Percentiles rank a stretch among this genome's conserved stretches.
These are phyloP conservation scores for Tiliacea citrago DNA, from an alignment of 2,888 invertebrate species.

Conservation along the genomic window DNA sequence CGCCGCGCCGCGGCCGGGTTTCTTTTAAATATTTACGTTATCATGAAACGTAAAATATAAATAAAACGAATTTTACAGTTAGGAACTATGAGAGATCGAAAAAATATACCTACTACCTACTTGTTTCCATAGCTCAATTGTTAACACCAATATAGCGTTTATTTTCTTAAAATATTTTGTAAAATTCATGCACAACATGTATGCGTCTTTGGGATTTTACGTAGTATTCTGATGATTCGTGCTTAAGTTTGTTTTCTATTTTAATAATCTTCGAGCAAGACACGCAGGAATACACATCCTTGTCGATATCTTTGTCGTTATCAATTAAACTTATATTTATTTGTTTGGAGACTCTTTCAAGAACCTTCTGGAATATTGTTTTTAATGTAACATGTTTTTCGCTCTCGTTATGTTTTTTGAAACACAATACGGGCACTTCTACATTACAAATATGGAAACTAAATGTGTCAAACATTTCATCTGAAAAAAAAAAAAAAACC, in stretches of 20 bases:
- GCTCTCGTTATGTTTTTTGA: conserved; percentile 65
- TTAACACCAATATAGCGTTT: background rate
- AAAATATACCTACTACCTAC: no score
- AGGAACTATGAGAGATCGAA: no score
- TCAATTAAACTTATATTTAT: conserved; percentile 27
- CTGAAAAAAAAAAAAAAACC: conserved; percentile 26
- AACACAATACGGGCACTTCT: conserved; percentile 66
- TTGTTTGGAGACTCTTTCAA: conserved; percentile 65
- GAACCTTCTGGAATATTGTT: conserved; percentile 65
- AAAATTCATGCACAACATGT: conserved; percentile 20
- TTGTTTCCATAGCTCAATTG: no score
- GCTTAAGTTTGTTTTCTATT: conserved; percentile 27
- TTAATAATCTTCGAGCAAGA: conserved; percentile 27
- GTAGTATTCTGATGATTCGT: conserved; percentile 40
- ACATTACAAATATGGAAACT: conserved; percentile 72
- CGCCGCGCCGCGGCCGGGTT: no score
- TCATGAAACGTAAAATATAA: no score
- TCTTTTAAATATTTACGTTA: no score
- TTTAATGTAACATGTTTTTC: conserved; percentile 64
- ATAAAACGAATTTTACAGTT: no score
- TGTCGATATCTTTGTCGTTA: background rate
- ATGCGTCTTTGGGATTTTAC: conserved; percentile 3
- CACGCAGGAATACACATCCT: conserved; percentile 25
- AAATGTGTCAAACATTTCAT: conserved; percentile 49
- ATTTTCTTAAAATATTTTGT: conserved; percentile 19